Conservation (phyloP, 2,797 vertebrate genomes). For the Kryptolebias ocellatus region DNA sequence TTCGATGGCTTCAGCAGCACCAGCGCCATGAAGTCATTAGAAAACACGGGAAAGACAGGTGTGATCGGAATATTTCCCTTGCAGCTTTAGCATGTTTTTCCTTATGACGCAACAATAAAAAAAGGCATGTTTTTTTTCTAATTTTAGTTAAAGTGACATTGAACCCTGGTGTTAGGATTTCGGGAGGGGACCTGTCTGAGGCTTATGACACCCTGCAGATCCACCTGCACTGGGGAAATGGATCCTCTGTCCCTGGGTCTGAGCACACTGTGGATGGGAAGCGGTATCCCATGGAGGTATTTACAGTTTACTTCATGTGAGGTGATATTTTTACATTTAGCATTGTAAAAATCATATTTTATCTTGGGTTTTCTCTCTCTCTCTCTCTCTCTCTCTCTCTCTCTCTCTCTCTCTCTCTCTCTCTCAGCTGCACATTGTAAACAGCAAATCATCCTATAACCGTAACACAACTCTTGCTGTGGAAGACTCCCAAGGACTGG, state of each 20-base stretch:
- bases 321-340: neutral
- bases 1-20: constrained; percentile 50
- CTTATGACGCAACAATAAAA: too few relatives aligned
- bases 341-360: neutral
- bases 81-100: too few relatives aligned
- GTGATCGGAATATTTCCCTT: neutral
- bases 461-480: constrained; percentile 12
- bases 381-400: neutral
- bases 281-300: constrained; percentile 81
- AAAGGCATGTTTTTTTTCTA: neutral
- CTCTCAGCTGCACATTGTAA: constrained; percentile 81
- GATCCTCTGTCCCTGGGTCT: constrained; percentile 60
- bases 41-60: constrained; percentile 73
- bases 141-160: constrained; percentile 68
- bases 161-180: neutral
- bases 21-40: neutral
- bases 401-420: neutral
- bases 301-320: neutral
- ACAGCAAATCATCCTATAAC: constrained; percentile 44
- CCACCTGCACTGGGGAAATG: constrained; percentile 84
- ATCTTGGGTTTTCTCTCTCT: neutral
- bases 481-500: constrained; percentile 58
- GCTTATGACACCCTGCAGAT: constrained; percentile 68
- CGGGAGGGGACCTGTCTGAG: constrained; percentile 57
- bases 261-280: constrained; percentile 79